Conservation (phyloP, 2,113 vertebrate genomes). For the Anhinga anhinga region DNA sequence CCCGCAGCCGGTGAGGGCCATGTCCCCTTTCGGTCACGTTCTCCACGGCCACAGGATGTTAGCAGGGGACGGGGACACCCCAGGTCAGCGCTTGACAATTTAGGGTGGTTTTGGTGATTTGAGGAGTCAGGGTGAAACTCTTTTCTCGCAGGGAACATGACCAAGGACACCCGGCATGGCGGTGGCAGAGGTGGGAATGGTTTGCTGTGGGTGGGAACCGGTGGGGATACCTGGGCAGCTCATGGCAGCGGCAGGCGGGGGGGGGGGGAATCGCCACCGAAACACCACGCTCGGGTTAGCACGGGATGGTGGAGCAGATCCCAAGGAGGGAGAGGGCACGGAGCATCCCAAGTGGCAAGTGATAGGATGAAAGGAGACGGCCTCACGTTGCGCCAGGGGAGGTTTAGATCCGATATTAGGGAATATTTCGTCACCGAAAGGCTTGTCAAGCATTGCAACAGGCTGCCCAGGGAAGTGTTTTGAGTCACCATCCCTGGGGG, state of each 20-base stretch:
- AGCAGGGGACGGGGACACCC: background rate
- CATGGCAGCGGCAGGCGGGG: background rate
- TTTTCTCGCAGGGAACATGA: background rate
- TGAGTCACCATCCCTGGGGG: background rate
- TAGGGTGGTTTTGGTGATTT: background rate
- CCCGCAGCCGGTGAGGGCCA: too few relatives aligned
- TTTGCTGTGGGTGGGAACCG: background rate
- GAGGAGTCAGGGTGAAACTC: background rate
- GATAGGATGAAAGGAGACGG: background rate
- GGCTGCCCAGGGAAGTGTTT: background rate
- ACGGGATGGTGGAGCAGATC: background rate
- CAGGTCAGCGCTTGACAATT: too few relatives aligned
- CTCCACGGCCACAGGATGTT: too few relatives aligned
- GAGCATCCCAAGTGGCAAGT: background rate
- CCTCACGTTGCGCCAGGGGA: background rate
- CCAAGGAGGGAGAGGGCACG: background rate
- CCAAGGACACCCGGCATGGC: background rate
- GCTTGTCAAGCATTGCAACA: background rate
- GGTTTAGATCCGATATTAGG: too few relatives aligned
- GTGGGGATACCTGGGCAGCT: background rate
- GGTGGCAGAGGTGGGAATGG: background rate
- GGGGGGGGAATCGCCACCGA: too few relatives aligned
- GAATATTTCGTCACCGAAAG: too few relatives aligned
- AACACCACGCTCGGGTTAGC: background rate
- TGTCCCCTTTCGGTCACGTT: background rate